Evolutionary conservation across 2,888 invertebrate genomes (phyloP), one percentile per base, ranked within the genome.

Genomic region (Tanaodytes sp.): DNA sequence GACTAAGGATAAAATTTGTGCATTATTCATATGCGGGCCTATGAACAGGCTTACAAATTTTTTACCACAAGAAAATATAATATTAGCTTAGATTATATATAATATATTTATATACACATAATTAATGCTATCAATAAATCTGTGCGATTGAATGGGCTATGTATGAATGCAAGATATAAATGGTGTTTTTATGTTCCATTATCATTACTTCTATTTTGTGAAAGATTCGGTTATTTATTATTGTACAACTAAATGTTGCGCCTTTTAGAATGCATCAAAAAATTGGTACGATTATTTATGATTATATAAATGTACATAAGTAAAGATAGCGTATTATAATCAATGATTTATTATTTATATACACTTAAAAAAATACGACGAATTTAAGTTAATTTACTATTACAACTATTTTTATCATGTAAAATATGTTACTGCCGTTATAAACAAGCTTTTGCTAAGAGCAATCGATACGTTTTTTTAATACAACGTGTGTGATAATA

Each of bases 401-500:
- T 77, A 77, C 73, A 76, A 76, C 77, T 79, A 80, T 36, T 54
- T 68, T 73, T 79, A 81, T 80, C 79, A 40, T 82, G 80, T 82
- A 82, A 75, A 73, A 81, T 48, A 58, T 52, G 42, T 74, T 72
- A 76, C 76, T 75, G 78, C 79, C 82, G 80, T 80, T 77, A 73
- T 72, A 73, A 77, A 76, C 75, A 77, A 82, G 79, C 79, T 81
- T 82, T 82, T 80, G 37, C 42, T 52, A 31, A 9, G n/a, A 49
- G 27, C 55, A 46, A 52, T 40, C 31, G 51, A 59, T 48, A 59
- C 43, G 33, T 33, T n/a, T 61, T 67, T 67, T 48, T 61, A 76
- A 73, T 84, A 82, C 81, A 79, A 79, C 80, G 82, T 83, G 83
- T 83, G 83, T 83, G 83, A 84, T 84, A 84, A 83, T 84, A 83